phyloP scores from a whole-genome alignment of 2,797 vertebrate genomes.

The Avahi laniger region DNA sequence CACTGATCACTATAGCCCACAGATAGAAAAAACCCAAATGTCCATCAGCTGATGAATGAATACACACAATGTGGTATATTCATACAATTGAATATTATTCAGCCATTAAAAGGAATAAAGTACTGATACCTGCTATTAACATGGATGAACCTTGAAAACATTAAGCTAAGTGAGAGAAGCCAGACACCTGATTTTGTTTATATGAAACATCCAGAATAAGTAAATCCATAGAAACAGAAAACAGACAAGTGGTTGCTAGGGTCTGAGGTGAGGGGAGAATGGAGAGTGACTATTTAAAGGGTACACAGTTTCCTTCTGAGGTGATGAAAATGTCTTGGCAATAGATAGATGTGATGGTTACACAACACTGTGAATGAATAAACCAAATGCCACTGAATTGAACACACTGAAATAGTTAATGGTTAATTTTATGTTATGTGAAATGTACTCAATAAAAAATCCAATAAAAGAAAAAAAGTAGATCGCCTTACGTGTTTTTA shows the following conservation, averaged over 20 bases:
- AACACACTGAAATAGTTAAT: background rate
- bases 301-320: background rate
- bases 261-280: background rate
- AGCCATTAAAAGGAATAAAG: background rate
- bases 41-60: background rate
- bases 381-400: background rate
- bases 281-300: background rate
- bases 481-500: background rate
- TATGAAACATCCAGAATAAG: background rate
- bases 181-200: background rate
- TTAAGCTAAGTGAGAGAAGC: background rate
- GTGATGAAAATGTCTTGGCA: background rate
- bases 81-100: background rate
- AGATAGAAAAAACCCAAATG: background rate
- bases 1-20: background rate
- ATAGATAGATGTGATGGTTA: background rate
- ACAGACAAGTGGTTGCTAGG: background rate
- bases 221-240: background rate
- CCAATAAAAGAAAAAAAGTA: background rate
- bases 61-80: background rate
- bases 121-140: background rate
- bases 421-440: background rate
- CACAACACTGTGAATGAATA: background rate
- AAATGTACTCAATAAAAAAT: conserved; percentile 27
- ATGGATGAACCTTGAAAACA: background rate